Evolutionary conservation across 2,888 invertebrate genomes (phyloP), one percentile per base, ranked within the genome.

Genomic region (Andrena minutula): DNA sequence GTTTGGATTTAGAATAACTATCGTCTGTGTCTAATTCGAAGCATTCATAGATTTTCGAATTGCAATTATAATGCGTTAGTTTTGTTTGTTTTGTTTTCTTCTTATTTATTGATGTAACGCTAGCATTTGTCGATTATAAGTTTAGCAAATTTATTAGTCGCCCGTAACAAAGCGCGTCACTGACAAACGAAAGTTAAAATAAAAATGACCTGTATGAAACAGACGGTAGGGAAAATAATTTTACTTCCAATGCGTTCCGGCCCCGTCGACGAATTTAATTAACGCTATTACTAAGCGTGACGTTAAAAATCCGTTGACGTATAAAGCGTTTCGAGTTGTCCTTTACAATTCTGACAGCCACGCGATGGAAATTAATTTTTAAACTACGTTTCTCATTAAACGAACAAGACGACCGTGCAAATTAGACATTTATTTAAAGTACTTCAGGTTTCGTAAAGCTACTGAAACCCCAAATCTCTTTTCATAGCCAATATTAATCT

Each of bases 301-400:
- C 26, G 26, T 74, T 79, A 65, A 71, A 78, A 49, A 47, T 79
- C 2, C 70, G 16, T 12, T n/a, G 49, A 60, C 2, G 12, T 51
- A 30, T 10, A 58, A 32, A 20, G 47, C 10, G 4, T 1, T 30
- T 20, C n/a, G 4, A 20, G 12, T 41, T 56, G 16, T 68, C 66
- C 5, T 68, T 68, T 32, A 30, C 41, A 63, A 30, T 53, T 26
- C 26, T 4, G 16, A 12, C 28, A 3, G 26, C 61, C 20, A 26
- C 12, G 30, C 23, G 20, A 51, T 28, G 41, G 20, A 35, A 66
- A 75, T 75, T 41, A 28, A 78, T 76, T 78, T 76, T 76, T 47
- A 1, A 53, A 49, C 8, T 26, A 16, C 28, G 6, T 1, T 8
- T 56, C 10, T 32, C 12, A 23, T 32, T 2, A 26, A 56, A 12